Conservation (phyloP, 2,113 vertebrate genomes). For the Oriolus oriolus region DNA sequence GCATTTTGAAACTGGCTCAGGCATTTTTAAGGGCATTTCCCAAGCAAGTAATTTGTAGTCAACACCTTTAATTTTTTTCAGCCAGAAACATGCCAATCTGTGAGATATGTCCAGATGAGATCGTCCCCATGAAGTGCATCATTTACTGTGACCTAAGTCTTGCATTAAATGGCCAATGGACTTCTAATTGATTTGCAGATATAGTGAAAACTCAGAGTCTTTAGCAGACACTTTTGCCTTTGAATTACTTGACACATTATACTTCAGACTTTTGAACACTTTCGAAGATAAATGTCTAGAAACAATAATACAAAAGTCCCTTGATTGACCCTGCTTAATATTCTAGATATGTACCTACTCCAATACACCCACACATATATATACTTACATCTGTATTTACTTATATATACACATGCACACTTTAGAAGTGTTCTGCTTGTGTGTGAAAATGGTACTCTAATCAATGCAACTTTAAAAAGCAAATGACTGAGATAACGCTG, state of each 20-base stretch:
- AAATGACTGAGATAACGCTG: neutral
- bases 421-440: neutral
- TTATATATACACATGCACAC: fast-evolving
- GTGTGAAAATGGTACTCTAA: neutral
- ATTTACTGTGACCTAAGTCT: neutral
- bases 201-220: neutral
- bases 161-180: neutral
- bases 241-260: neutral
- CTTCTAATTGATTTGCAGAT: neutral
- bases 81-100: neutral
- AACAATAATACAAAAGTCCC: neutral
- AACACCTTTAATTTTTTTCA: neutral
- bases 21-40: neutral
- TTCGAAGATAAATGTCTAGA: neutral
- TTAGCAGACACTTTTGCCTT: neutral
- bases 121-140: fast-evolving
- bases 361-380: fast-evolving
- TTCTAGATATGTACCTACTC: no score
- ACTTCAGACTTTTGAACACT: neutral
- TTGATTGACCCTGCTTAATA: neutral
- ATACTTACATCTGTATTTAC: neutral
- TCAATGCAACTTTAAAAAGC: neutral
- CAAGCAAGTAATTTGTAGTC: neutral
- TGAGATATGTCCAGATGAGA: neutral
- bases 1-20: neutral